Base-by-base conservation (phyloP, 1,140 invertebrate genomes). In the Nebria ingens region DNA sequence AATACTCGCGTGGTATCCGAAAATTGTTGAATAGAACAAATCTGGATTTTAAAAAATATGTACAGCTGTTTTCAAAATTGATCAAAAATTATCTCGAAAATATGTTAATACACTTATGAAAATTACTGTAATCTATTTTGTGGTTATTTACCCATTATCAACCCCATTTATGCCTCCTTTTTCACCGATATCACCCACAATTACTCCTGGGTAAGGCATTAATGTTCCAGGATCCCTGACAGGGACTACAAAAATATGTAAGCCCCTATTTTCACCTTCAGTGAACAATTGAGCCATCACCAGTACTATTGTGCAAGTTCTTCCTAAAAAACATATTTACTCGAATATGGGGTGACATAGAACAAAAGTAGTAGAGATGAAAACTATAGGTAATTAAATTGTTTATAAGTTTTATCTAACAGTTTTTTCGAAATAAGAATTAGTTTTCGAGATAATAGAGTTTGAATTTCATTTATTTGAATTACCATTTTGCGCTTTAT, bases 11-110 rank as follows among this genome's bases (percentile, higher is more conserved):
- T n/a, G 91, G 87, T 66, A 97, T 86, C 59, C 81, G 72, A 70
- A 92, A 93, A 61, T 95, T 82, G 58, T 91, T 79, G 67, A 97
- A 95, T 66, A 91, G 80, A 42, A 94, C 73, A 70, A 95, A 95
- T 2, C 89, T 89, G 64, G 12, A 72, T 68, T 11, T 12, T 45
- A 17, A 45, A 4, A 45, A 45, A 45, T 45, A 4, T 29, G 13
- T 29, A 6, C 4, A 29, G n/a, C n/a, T n/a, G n/a, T n/a, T n/a
- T n/a, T n/a, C n/a, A n/a, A n/a, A n/a, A n/a, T n/a, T n/a, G n/a
- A n/a, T 34, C 25, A 34, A 34, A 34, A 34, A 9, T n/a, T 9
- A 9, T 9, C 25, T 34, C 25, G n/a, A 9, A 34, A 6, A 34
- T 34, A 34, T 34, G 25, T 34, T n/a, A n/a, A 34, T 34, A 34